Percentiles rank a stretch among this genome's conserved stretches.
These are phyloP conservation scores for Mesitornis unicolor DNA, from an alignment of 2,113 vertebrate genomes.

Conservation along the genomic window DNA sequence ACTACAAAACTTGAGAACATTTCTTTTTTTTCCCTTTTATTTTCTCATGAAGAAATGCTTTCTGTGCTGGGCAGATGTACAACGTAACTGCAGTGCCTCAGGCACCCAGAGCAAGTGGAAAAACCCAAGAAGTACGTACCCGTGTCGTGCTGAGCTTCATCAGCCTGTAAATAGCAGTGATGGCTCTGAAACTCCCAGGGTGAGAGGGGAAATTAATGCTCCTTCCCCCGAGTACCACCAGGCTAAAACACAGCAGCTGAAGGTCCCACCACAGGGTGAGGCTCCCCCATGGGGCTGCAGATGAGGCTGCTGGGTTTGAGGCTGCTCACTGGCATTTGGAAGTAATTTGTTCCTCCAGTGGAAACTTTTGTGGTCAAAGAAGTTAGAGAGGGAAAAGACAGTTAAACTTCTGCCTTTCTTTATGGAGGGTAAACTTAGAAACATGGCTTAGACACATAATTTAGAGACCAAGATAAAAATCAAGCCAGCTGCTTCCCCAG, in stretches of 20 bases:
- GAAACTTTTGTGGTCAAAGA: conserved; percentile 11
- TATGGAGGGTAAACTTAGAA: not conserved
- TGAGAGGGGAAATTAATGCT: not conserved
- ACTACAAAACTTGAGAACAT: not conserved
- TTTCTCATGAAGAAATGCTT: not conserved
- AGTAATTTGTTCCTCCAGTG: not conserved
- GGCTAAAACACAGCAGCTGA: rapidly evolving
- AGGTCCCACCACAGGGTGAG: rapidly evolving
- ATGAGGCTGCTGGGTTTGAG: not conserved
- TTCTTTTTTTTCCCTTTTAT: rapidly evolving
- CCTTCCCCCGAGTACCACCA: not conserved
- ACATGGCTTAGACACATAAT: not conserved
- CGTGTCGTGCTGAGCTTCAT: rapidly evolving
- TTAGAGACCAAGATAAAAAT: conserved; percentile 37
- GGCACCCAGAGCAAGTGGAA: not conserved
- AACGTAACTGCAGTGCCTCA: not conserved
- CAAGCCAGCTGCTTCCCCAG: not conserved
- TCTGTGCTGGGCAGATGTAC: not conserved
- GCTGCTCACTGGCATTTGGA: not conserved
- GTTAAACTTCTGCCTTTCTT: not conserved
- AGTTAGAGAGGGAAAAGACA: not conserved
- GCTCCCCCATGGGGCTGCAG: not conserved
- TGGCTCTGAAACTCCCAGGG: not conserved
- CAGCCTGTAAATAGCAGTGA: not conserved
- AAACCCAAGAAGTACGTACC: not conserved